Evolutionary conservation across 2,888 invertebrate species (phyloP).

Genomic region (Athripsodes cinereus): DNA sequence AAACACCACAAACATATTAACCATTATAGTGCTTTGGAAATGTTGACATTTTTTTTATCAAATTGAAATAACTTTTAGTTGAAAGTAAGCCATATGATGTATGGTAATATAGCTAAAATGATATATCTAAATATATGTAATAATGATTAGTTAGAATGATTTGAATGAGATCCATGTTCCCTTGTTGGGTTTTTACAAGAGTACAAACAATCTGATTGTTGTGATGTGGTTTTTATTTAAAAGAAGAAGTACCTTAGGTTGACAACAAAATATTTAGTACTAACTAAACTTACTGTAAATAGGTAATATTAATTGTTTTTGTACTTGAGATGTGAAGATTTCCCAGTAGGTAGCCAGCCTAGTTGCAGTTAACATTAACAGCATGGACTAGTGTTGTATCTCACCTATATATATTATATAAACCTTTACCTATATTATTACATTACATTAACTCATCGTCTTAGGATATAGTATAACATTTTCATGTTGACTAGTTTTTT

Average conservation of each 20-base stretch:
- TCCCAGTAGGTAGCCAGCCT: constrained; percentile 13
- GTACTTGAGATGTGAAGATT: constrained; percentile 20
- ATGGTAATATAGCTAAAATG: constrained; percentile 4
- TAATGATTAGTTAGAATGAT: background rate
- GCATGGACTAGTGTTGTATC: constrained; percentile 13
- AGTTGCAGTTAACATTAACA: constrained; percentile 18
- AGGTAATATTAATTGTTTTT: constrained; percentile 20
- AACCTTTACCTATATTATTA: constrained; percentile 12
- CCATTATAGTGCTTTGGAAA: constrained; percentile 20
- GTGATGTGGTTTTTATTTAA: constrained; percentile 19
- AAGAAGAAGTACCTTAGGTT: constrained; percentile 4
- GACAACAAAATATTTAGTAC: constrained; percentile 8
- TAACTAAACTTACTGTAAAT: constrained; percentile 19
- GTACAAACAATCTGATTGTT: constrained; percentile 21
- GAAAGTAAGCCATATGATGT: constrained; percentile 13
- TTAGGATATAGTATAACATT: constrained; percentile 11
- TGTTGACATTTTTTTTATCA: constrained; percentile 24
- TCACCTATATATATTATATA: constrained; percentile 5
- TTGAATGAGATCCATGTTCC: constrained; percentile 11
- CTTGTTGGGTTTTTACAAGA: constrained; percentile 15
- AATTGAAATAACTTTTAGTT: constrained; percentile 4
- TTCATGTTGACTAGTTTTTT: constrained; percentile 14
- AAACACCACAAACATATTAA: too few species aligned
- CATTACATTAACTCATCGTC: constrained; percentile 8
- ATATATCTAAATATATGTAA: too few species aligned